phyloP scores from a whole-genome alignment of 2,797 vertebrate species.

The Sebastes hopkinsi region DNA sequence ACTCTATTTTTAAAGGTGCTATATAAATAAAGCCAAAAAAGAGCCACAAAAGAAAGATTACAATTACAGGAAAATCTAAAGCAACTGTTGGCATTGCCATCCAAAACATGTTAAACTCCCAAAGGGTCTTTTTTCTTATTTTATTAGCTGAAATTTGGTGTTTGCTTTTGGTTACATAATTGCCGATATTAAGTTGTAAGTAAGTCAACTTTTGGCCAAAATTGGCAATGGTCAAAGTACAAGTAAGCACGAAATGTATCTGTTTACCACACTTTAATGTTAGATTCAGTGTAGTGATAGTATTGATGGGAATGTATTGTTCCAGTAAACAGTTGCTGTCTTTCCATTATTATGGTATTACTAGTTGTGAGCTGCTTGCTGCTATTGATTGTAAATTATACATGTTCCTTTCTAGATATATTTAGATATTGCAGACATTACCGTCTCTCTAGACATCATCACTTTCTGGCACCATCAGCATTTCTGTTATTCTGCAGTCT shows the following conservation, averaged over 20 bases:
- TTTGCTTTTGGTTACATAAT: background rate
- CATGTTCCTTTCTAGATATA: background rate
- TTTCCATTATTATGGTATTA: background rate
- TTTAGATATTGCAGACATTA: background rate
- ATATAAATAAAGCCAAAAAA: too few relatives aligned
- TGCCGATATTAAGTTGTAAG: background rate
- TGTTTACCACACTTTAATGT: background rate
- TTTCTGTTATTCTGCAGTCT: background rate
- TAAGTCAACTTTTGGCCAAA: background rate
- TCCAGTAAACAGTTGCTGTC: background rate
- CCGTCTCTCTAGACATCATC: background rate
- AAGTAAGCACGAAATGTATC: background rate
- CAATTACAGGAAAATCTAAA: too few relatives aligned
- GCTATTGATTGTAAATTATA: conserved; percentile 2
- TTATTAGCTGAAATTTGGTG: background rate
- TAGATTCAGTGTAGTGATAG: background rate
- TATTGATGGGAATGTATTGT: background rate
- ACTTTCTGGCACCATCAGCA: background rate
- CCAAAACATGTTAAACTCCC: too few relatives aligned
- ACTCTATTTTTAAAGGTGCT: too few relatives aligned
- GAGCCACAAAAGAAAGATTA: too few relatives aligned
- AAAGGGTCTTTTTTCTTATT: background rate
- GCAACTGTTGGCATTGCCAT: too few relatives aligned
- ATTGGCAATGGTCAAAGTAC: background rate
- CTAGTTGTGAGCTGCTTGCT: background rate